Evolutionary conservation across 2,113 vertebrate species (phyloP).

Genomic region (Felis catus): DNA sequence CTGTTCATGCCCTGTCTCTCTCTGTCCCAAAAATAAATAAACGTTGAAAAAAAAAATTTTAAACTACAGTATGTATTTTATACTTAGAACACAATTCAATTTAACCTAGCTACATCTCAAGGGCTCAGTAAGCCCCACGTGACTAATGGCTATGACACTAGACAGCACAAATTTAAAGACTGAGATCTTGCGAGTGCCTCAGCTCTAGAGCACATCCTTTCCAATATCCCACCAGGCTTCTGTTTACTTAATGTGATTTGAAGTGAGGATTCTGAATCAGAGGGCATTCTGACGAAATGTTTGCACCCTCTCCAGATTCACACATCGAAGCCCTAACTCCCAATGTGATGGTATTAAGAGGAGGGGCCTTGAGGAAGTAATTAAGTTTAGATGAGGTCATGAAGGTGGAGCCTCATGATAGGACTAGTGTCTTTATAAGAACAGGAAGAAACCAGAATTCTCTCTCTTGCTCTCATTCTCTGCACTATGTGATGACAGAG

Average conservation of each 20-base stretch:
- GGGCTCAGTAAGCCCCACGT: neutral
- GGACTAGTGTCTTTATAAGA: neutral
- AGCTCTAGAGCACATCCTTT: neutral
- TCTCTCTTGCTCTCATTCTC: neutral
- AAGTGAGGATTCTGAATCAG: neutral
- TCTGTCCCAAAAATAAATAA: too few relatives aligned
- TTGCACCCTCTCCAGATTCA: neutral
- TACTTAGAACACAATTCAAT: neutral
- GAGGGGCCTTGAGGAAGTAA: neutral
- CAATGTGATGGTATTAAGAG: neutral
- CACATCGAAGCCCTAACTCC: neutral
- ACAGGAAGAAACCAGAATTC: neutral
- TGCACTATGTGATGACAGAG: neutral
- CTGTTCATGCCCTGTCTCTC: too few relatives aligned
- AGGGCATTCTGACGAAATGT: neutral
- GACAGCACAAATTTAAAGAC: neutral
- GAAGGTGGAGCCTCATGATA: neutral
- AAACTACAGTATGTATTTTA: neutral
- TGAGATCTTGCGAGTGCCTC: neutral
- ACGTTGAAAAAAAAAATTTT: neutral
- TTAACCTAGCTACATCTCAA: neutral
- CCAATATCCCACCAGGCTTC: neutral
- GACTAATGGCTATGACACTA: too few relatives aligned
- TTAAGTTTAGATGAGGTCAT: neutral
- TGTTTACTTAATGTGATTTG: neutral